Conservation (phyloP, 2,797 vertebrate genomes). For the Cheirogaleus major region DNA sequence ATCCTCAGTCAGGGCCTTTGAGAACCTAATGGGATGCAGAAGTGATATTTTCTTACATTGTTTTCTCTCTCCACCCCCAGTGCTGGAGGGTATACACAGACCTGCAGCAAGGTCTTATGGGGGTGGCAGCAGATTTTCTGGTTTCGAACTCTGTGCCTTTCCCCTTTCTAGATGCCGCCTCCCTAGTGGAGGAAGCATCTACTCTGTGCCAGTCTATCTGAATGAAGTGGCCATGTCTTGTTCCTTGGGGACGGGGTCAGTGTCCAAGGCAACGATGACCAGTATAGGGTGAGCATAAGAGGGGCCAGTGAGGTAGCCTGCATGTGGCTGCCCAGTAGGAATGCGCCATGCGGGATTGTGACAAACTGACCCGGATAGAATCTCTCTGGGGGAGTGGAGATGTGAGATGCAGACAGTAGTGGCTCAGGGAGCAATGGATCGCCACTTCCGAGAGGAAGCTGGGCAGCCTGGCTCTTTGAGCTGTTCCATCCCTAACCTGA, state of each 20-base stretch:
- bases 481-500: background rate
- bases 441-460: background rate
- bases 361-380: background rate
- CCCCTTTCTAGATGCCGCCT: background rate
- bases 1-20: background rate
- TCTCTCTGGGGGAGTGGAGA: background rate
- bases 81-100: background rate
- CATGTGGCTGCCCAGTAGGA: background rate
- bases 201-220: background rate
- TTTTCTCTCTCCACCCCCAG: background rate
- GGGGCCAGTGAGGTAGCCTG: background rate
- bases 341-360: background rate
- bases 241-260: background rate
- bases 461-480: background rate
- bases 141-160: background rate
- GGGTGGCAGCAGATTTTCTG: background rate
- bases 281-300: background rate
- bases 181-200: background rate
- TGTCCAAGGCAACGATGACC: background rate
- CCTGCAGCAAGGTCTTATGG: background rate
- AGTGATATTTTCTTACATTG: fast-evolving
- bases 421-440: background rate
- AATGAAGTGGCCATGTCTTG: background rate
- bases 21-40: background rate
- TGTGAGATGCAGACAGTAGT: background rate